Evolutionary conservation across 2,113 vertebrate genomes (phyloP), one percentile per base, ranked within the genome.

Genomic region (Pongo abelii): DNA sequence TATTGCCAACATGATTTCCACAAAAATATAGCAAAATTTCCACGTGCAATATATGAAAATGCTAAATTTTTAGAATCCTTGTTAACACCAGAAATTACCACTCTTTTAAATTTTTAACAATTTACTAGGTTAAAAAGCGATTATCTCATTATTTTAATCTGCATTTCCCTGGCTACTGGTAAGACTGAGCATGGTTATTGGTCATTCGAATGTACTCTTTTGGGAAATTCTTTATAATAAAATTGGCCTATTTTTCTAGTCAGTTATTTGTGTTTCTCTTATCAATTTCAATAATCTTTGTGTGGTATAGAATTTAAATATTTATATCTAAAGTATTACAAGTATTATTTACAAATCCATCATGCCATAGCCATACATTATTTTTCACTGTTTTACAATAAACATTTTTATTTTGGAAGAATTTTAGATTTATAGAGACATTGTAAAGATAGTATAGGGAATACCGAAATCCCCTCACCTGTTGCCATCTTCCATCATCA

Each of bases 51-150:
- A 50, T 30, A 70, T 80, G 80, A 84, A 52, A 88, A 43, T 91
- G 9, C 27, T 52, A 77, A 46, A 59, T 48, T 50, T 64, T 84
- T 81, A 9, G 72, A 93, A 84, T 92, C 11, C 55, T 40, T 43
- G 69, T 32, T 50, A 81, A 23, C 32, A 67, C 30, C 40, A 91
- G 55, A 70, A 89, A 95, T 93, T 89, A 35, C 18, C 38, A 91
- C 2, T 64, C 23, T 84, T 91, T 94, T 96, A 88, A 93, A 79
- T 69, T 95, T 87, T 97, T 89, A 91, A 84, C 25, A 91, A 88
- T 38, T 10, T 80, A 84, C 57, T 64, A 87, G 35, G 43, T 64
- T 70, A 25, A 77, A 85, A 96, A 95, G 23, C 43, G 40, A 55
- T 46, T 43, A 85, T 74, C 6, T 77, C 46, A 35, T 57, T 64